Evolutionary conservation across 2,113 vertebrate species (phyloP).

Genomic region (Apteryx mantelli): DNA sequence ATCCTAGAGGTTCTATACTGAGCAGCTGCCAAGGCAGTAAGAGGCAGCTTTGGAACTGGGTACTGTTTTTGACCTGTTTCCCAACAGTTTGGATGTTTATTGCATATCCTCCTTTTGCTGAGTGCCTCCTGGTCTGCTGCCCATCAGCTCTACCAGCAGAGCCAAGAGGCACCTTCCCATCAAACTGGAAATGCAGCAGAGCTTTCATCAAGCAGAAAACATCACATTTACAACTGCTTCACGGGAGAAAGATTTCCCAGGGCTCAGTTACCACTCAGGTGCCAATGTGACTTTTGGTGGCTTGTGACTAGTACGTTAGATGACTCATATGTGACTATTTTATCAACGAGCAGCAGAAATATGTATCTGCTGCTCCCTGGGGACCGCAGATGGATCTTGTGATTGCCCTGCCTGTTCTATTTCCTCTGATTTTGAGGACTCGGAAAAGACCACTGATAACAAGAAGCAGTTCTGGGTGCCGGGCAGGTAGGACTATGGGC

Average conservation of each 20-base stretch:
- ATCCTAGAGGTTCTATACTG: background rate
- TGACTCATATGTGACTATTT: accelerated
- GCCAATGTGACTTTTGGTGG: accelerated
- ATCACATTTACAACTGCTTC: background rate
- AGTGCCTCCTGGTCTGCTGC: background rate
- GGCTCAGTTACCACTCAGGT: background rate
- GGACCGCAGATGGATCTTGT: accelerated
- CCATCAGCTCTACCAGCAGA: background rate
- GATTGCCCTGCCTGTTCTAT: background rate
- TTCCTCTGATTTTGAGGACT: background rate
- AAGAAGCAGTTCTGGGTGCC: too few species aligned
- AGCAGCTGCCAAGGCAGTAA: too few species aligned
- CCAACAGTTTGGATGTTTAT: background rate
- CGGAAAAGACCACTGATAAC: background rate
- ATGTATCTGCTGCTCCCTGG: background rate
- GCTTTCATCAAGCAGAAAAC: background rate
- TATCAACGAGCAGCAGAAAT: background rate
- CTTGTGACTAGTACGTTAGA: background rate
- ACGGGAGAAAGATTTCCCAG: accelerated
- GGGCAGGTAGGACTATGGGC: background rate
- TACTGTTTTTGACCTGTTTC: background rate
- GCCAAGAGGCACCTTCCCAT: background rate
- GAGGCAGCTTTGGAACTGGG: background rate
- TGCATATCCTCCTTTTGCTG: background rate
- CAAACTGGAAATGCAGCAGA: accelerated